Base-by-base conservation (phyloP, 2,888 invertebrate species). In the Incurvaria masculella region DNA sequence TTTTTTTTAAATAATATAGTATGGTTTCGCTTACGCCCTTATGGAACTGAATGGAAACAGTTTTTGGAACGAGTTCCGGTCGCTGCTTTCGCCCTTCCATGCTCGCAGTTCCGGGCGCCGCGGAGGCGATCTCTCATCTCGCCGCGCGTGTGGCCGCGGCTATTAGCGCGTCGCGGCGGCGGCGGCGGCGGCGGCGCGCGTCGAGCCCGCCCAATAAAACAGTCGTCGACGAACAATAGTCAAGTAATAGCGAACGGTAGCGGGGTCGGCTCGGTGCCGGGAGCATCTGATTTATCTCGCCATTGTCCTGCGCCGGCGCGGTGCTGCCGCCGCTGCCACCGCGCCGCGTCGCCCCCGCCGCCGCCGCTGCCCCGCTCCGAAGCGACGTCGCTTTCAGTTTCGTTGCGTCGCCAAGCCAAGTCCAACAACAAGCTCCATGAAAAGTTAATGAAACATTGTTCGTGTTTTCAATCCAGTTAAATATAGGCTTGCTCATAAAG, bases 401-500 rank as follows among this genome's bases (percentile, higher is more conserved):
- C 23, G 10, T 23, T 10, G 10, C 23, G 23, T 6, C 10, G 23
- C 23, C 23, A 33, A 33, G n/a, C n/a, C n/a, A n/a, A n/a, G n/a
- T n/a, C n/a, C n/a, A n/a, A n/a, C n/a, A n/a, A n/a, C n/a, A n/a
- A n/a, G n/a, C n/a, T n/a, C n/a, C n/a, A n/a, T n/a, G n/a, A 44
- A 41, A 42, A 41, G 41, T 17, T 46, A 42, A 26, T 42, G 26
- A 14, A 10, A 41, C 23, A 27, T 26, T 26, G 44, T 42, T n/a
- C n/a, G n/a, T n/a, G n/a, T n/a, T n/a, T n/a, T n/a, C n/a, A n/a
- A n/a, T n/a, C n/a, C n/a, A n/a, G n/a, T n/a, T n/a, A n/a, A n/a
- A n/a, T n/a, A n/a, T n/a, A n/a, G n/a, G n/a, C n/a, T n/a, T n/a
- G n/a, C n/a, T n/a, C n/a, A n/a, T n/a, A n/a, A n/a, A n/a, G n/a